Percentiles rank a stretch among this genome's conserved stretches.
Conservation (phyloP, 2,888 invertebrate genomes). For the Lithophane socia region DNA sequence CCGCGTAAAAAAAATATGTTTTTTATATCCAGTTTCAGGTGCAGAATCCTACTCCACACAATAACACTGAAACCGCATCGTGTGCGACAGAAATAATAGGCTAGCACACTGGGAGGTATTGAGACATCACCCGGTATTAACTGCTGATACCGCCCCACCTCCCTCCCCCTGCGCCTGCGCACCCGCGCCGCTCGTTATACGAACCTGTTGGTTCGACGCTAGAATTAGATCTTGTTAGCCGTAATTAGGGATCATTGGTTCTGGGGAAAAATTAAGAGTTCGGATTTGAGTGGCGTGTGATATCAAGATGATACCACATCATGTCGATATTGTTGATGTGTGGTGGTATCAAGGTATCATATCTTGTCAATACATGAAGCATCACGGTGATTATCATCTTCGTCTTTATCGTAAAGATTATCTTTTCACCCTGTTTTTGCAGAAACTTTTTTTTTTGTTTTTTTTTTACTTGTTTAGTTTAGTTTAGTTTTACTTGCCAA, state of each 20-base stretch:
- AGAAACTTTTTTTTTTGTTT: not conserved
- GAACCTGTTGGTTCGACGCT: constrained; percentile 49
- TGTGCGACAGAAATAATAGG: constrained; percentile 90
- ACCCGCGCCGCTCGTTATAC: constrained; percentile 48
- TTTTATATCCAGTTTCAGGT: not conserved
- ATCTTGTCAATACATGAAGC: not conserved
- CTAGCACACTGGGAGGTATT: constrained; percentile 90
- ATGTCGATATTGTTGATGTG: too few relatives aligned
- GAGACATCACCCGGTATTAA: constrained; percentile 89
- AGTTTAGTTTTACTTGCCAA: not conserved
- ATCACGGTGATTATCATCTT: not conserved
- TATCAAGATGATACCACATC: not conserved
- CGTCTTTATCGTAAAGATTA: not conserved
- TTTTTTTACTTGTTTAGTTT: too few relatives aligned
- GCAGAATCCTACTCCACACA: constrained; percentile 74
- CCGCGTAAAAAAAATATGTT: too few relatives aligned
- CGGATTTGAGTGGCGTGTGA: constrained; percentile 1
- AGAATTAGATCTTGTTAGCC: constrained; percentile 58
- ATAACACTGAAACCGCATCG: constrained; percentile 76
- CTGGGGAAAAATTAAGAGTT: constrained; percentile 16
- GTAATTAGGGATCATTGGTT: constrained; percentile 48
- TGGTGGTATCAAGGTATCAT: not conserved
- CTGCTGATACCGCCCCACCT: constrained; percentile 65
- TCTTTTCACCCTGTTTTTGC: not conserved
- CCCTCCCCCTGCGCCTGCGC: constrained; percentile 4